Evolutionary conservation across 2,888 invertebrate genomes (phyloP), one percentile per base, ranked within the genome.

Genomic region (Orthonychiurus folsomi): DNA sequence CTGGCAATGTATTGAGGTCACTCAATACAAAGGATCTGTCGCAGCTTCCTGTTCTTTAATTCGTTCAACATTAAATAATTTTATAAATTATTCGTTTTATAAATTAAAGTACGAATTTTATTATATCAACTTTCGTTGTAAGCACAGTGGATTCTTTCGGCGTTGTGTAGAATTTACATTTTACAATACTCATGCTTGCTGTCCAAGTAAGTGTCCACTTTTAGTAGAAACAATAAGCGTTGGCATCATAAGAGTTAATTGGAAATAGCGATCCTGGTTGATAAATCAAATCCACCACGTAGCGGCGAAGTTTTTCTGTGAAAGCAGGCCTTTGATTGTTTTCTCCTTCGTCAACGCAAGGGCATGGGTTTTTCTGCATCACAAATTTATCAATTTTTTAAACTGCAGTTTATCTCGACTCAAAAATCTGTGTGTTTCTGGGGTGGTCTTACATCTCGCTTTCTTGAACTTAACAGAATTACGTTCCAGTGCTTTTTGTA

Each of bases 401-500:
- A n/a, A n/a, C n/a, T n/a, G n/a, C n/a, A n/a, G n/a, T n/a, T n/a
- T n/a, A n/a, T n/a, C n/a, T n/a, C n/a, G n/a, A n/a, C n/a, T n/a
- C n/a, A n/a, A n/a, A n/a, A n/a, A n/a, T n/a, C n/a, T n/a, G n/a
- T n/a, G n/a, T n/a, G n/a, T n/a, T n/a, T n/a, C n/a, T n/a, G n/a
- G n/a, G n/a, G n/a, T n/a, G n/a, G n/a, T 9, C 62, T 52, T 59
- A 63, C 63, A 20, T 48, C 21, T 23, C 21, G 47, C 18, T 56
- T 59, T 27, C 60, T 60, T 23, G 58, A 28, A 5, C 54, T 50
- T 1, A 64, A 20, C 1, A 84, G 82, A 24, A 86, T 75, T 74
- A 86, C 85, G 69, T 84, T 81, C 83, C 84, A 86, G 0, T 83
- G 80, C 66, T 80, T 79, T 0, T 82, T 82, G 60, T 81, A 79